A percentile compares a stretch with the other conserved stretches of the same genome.
phyloP scores from a whole-genome alignment of 2,797 vertebrate genomes.

The Adelosebastes latens region DNA sequence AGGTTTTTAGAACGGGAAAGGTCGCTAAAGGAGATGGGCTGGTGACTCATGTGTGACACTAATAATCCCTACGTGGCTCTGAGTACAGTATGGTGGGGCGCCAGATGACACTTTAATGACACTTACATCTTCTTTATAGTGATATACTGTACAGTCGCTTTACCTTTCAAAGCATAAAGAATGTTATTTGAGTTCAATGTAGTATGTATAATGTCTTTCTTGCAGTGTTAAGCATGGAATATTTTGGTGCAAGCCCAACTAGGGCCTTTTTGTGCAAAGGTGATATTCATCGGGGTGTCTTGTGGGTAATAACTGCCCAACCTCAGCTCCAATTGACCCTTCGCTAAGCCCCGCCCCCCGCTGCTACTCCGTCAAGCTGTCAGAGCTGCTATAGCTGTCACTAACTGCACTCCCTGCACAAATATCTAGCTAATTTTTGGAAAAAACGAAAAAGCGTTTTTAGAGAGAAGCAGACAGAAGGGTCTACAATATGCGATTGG shows the following conservation, averaged over 20 bases:
- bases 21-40: constrained; percentile 32
- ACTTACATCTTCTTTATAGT: constrained; percentile 55
- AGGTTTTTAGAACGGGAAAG: constrained; percentile 47
- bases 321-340: not conserved
- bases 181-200: constrained; percentile 30
- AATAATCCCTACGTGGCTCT: constrained; percentile 48
- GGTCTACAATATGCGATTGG: no score
- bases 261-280: not conserved
- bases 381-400: not conserved
- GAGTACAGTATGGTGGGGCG: constrained; percentile 19
- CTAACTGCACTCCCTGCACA: not conserved
- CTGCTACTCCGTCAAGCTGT: no score
- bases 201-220: constrained; percentile 20
- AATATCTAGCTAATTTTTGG: no score
- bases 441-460: no score
- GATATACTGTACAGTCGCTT: constrained; percentile 12
- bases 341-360: no score
- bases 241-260: not conserved
- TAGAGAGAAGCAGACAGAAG: no score
- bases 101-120: constrained; percentile 52
- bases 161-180: constrained; percentile 33
- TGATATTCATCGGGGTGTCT: constrained; percentile 1
- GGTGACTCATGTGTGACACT: constrained; percentile 53
- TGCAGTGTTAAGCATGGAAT: constrained; percentile 20
- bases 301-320: constrained; percentile 6